phyloP scores from a whole-genome alignment of 2,888 invertebrate species.

The Gryllus longicercus region DNA sequence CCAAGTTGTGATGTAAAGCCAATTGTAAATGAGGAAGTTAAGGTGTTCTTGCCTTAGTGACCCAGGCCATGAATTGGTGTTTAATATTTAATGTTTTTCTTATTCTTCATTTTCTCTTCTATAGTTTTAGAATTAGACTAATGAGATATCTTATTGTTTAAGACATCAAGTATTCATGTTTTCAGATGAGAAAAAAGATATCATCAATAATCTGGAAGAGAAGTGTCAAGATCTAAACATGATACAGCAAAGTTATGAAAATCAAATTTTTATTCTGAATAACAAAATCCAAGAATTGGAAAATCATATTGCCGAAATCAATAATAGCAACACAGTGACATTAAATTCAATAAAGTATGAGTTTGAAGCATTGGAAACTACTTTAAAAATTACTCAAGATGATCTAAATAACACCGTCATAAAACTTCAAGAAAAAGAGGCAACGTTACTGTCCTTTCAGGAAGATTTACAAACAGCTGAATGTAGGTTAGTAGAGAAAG shows the following conservation, averaged over 20 bases:
- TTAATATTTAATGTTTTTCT: no score
- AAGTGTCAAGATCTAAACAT: not conserved
- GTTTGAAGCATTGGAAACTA: not conserved
- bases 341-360: not conserved
- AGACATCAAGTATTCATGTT: not conserved
- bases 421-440: not conserved
- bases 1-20: no score
- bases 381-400: conserved; percentile 1
- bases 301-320: not conserved
- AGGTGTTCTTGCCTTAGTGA: no score
- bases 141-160: no score
- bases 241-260: not conserved
- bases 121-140: no score
- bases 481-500: not conserved
- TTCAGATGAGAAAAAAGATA: not conserved
- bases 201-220: not conserved
- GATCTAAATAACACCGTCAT: not conserved
- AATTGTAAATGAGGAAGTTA: no score
- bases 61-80: no score
- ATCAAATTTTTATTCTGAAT: not conserved
- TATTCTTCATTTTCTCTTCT: no score
- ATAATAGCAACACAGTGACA: not conserved
- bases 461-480: not conserved
- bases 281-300: not conserved
- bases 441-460: not conserved